A percentile compares a stretch with the other conserved stretches of the same genome.
Evolutionary conservation across 2,888 invertebrate species (phyloP).

Genomic region (Zhuqinia jingwanae): DNA sequence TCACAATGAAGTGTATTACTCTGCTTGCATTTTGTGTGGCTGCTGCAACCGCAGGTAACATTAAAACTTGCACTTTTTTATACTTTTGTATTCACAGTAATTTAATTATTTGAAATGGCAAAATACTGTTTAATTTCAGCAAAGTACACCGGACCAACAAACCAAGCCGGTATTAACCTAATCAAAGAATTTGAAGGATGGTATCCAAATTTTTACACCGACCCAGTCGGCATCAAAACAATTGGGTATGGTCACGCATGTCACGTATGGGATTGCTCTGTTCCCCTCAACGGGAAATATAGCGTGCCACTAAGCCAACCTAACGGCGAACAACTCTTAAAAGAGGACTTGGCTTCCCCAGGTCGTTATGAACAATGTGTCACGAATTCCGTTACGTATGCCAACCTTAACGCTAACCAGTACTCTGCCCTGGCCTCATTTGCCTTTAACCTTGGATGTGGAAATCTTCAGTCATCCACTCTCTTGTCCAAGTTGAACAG

Average conservation of each 20-base stretch:
- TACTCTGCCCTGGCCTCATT: conserved; percentile 76
- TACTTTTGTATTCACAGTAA: too few species aligned
- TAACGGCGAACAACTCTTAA: conserved; percentile 72
- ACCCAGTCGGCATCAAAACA: conserved; percentile 69
- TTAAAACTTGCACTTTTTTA: neutral
- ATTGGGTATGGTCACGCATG: conserved; percentile 76
- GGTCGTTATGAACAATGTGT: conserved; percentile 77
- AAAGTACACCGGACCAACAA: conserved; percentile 77
- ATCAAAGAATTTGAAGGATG: conserved; percentile 78
- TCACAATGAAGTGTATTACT: neutral
- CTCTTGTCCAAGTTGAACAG: conserved; percentile 69
- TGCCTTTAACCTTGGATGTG: conserved; percentile 77
- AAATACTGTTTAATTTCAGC: neutral
- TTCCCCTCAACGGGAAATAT: conserved; percentile 77
- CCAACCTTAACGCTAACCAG: conserved; percentile 62
- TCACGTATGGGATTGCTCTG: conserved; percentile 75
- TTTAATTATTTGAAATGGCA: too few species aligned
- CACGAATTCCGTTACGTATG: conserved; percentile 51
- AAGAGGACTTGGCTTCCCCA: conserved; percentile 71
- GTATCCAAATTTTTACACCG: conserved; percentile 77
- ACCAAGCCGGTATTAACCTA: conserved; percentile 74
- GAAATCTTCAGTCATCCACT: conserved; percentile 73
- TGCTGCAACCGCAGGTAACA: conserved; percentile 25
- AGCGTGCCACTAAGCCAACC: conserved; percentile 71
- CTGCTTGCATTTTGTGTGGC: neutral